A percentile compares a stretch with the other conserved stretches of the same genome.
These are phyloP conservation scores for Cercopithecus petaurista DNA, from an alignment of 2,797 vertebrate species.

Conservation along the genomic window DNA sequence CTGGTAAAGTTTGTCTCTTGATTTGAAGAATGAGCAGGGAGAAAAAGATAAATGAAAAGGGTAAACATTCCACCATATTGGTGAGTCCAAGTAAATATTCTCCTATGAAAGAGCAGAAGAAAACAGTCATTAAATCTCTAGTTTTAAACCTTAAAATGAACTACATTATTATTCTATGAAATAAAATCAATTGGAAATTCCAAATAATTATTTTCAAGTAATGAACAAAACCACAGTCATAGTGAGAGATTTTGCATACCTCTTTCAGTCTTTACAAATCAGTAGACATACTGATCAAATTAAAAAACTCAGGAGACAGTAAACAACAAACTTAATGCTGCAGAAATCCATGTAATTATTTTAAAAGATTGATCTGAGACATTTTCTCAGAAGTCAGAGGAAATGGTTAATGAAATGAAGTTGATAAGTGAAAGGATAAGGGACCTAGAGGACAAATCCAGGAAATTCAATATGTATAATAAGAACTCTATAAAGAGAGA, in stretches of 20 bases:
- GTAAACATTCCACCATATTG: neutral
- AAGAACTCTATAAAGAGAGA: conserved; percentile 8
- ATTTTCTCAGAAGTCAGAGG: conserved; percentile 62
- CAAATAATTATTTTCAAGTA: conserved; percentile 24
- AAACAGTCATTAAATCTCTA: neutral
- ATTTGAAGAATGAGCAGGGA: neutral
- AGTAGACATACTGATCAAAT: conserved; percentile 56
- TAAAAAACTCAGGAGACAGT: conserved; percentile 30
- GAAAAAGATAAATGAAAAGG: neutral
- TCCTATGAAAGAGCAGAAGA: neutral
- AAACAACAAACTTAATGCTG: neutral
- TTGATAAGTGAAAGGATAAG: conserved; percentile 59
- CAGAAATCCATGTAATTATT: conserved; percentile 47
- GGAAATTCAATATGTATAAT: conserved; percentile 58
- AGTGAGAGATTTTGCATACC: conserved; percentile 24
- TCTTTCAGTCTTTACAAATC: conserved; percentile 38
- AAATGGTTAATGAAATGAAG: conserved; percentile 65
- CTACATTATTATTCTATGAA: neutral
- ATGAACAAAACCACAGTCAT: neutral
- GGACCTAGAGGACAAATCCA: conserved; percentile 43
- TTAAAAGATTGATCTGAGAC: conserved; percentile 52
- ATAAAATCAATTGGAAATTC: neutral
- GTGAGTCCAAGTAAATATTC: conserved; percentile 5
- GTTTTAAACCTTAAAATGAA: neutral
- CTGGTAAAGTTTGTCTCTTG: neutral